These are phyloP conservation scores for Rotaria macrura DNA, from an alignment of 2,888 invertebrate genomes.

Conservation along the genomic window DNA sequence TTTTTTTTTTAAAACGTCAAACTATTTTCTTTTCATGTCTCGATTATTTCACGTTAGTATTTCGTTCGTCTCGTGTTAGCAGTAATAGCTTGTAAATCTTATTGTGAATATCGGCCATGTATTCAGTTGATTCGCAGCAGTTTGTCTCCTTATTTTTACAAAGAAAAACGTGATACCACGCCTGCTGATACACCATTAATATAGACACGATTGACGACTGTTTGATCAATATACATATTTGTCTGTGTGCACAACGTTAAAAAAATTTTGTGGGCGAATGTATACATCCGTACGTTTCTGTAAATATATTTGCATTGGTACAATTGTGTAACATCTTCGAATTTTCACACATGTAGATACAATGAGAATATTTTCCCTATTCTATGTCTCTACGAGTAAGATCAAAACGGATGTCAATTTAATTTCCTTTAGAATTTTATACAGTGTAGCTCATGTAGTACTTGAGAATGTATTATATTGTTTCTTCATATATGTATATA, in stretches of 20 bases:
- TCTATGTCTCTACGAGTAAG: not conserved
- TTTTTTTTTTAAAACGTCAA: not conserved
- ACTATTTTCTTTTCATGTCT: not conserved
- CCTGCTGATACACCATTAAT: not conserved
- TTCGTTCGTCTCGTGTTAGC: not conserved
- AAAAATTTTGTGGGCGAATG: not conserved
- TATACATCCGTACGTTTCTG: not conserved
- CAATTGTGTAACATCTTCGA: not conserved
- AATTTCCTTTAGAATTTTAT: not conserved
- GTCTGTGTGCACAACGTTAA: not conserved
- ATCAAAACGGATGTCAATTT: not conserved
- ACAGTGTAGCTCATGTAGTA: not conserved
- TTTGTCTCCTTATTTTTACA: not conserved
- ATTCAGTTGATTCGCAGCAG: not conserved
- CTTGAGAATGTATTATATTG: not conserved
- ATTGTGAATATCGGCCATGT: not conserved
- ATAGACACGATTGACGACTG: not conserved
- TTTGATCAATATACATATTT: not conserved
- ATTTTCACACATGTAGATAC: not conserved
- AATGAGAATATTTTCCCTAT: not conserved
- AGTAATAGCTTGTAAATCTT: not conserved
- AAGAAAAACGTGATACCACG: not conserved
- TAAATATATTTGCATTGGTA: not conserved
- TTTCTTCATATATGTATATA: not conserved
- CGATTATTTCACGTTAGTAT: not conserved